phyloP scores from a whole-genome alignment of 1,140 invertebrate species.

The Lepidotrigona ventralis region DNA sequence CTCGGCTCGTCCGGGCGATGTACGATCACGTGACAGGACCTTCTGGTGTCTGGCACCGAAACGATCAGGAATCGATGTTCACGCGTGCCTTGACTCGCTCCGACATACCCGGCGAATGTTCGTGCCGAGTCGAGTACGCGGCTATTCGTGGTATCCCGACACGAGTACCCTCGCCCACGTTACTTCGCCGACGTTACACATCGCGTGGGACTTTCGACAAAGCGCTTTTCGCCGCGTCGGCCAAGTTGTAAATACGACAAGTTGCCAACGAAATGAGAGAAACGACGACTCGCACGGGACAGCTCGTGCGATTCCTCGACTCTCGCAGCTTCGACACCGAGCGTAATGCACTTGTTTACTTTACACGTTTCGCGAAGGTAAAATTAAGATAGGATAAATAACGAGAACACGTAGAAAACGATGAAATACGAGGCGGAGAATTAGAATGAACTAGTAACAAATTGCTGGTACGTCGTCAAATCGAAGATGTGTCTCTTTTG shows the following conservation, averaged over 20 bases:
- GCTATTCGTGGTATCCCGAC: slow-evolving; percentile 47
- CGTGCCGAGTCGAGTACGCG: slow-evolving; percentile 44
- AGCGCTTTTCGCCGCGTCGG: slow-evolving; percentile 7
- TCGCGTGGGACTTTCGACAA: slow-evolving; percentile 38
- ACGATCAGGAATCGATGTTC: slow-evolving; percentile 53
- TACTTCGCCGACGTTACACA: slow-evolving; percentile 23
- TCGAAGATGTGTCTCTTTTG: neutral
- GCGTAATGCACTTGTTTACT: too few relatives aligned
- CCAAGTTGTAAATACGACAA: slow-evolving; percentile 25
- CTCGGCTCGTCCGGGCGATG: slow-evolving; percentile 19
- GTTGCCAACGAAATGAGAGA: slow-evolving; percentile 13
- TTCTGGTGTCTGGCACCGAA: slow-evolving; percentile 51
- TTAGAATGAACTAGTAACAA: neutral
- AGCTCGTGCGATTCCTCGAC: neutral
- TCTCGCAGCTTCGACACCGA: neutral
- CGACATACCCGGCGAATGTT: slow-evolving; percentile 43
- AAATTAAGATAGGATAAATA: neutral
- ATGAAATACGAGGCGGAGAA: neutral
- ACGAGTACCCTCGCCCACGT: slow-evolving; percentile 39
- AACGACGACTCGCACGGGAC: neutral
- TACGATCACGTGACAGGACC: slow-evolving; percentile 48
- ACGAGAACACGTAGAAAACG: too few relatives aligned
- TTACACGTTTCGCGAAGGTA: neutral
- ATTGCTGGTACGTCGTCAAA: slow-evolving; percentile 1
- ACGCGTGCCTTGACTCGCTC: slow-evolving; percentile 45